Base-by-base conservation (phyloP, 2,113 vertebrate genomes). In the Oreochromis aureus region DNA sequence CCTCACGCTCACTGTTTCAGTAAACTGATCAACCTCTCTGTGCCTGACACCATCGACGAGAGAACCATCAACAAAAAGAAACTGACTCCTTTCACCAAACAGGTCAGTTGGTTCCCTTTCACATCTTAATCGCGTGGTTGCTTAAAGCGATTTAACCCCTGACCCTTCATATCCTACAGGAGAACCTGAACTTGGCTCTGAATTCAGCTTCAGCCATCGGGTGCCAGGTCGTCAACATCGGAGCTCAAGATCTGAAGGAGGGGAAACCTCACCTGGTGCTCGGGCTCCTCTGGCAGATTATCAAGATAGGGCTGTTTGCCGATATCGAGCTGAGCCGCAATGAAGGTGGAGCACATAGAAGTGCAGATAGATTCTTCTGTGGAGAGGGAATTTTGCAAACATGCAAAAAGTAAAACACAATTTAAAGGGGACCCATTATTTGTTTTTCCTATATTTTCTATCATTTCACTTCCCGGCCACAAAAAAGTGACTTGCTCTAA, bases 11-110 rank as follows among this genome's bases (percentile, higher is more conserved):
- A 5, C 59, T 36, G 53, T 83, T 89, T 36, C 94, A 99, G 98
- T 96, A 99, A 99, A 97, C 98, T 99, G 97, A 98, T 99, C 95
- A 99, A 99, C 92, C 97, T 98, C 90, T 99, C 98, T 76, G 98
- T 99, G 87, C 97, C 98, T 4, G 98, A 99, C 93, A 99, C 99
- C 8, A 99, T 99, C 84, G 99, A 99, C 58, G 98, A 99, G 95
- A 97, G 98, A 93, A 98, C 98, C 81, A 99, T 99, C 92, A 99
- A 99, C 91, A 99, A 98, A 94, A 99, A 98, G 95, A 99, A 99
- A 71, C 96, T 99, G 30, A 99, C 98, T 1, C 95, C 97, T 0
- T 99, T 99, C 92, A 99, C 98, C 85, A 97, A 96, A 89, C 98
- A 99, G 97, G 99, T 95, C 4, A 24, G 27, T 32, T 53, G 27